Percentiles rank a stretch among this genome's conserved stretches.
These are phyloP conservation scores for Phycodurus eques DNA, from an alignment of 2,113 vertebrate species.

Conservation along the genomic window DNA sequence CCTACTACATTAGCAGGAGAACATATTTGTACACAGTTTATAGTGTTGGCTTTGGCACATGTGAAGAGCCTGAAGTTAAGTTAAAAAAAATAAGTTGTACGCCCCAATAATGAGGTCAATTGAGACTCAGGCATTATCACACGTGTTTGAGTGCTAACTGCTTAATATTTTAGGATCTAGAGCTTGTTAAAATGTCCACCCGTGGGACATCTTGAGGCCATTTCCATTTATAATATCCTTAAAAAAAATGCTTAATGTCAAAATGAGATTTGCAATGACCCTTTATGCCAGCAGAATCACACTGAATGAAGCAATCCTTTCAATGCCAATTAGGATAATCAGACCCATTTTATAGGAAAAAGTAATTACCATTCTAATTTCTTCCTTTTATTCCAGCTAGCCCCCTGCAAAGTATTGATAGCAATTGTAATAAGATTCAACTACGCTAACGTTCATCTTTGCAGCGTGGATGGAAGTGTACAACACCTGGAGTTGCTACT, in stretches of 20 bases:
- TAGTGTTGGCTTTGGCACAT: background rate
- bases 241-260: constrained; percentile 23
- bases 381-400: background rate
- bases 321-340: background rate
- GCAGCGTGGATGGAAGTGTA: background rate
- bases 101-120: constrained; percentile 1
- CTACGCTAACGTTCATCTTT: background rate
- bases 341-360: constrained; percentile 1
- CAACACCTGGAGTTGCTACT: background rate
- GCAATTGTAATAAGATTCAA: background rate
- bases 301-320: background rate
- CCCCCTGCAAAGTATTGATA: background rate
- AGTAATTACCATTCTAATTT: constrained; percentile 1
- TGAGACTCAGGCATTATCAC: background rate
- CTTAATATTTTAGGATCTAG: constrained; percentile 9
- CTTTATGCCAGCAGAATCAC: constrained; percentile 5
- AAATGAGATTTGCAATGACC: constrained; percentile 6
- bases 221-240: constrained; percentile 21
- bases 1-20: no score
- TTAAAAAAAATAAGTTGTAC: background rate
- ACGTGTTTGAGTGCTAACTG: background rate
- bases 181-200: constrained; percentile 11
- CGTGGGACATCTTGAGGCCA: constrained; percentile 23
- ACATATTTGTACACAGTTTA: background rate
- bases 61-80: background rate